Base-by-base conservation (phyloP, 1,140 invertebrate species). In the Ctenoplectra terminalis region DNA sequence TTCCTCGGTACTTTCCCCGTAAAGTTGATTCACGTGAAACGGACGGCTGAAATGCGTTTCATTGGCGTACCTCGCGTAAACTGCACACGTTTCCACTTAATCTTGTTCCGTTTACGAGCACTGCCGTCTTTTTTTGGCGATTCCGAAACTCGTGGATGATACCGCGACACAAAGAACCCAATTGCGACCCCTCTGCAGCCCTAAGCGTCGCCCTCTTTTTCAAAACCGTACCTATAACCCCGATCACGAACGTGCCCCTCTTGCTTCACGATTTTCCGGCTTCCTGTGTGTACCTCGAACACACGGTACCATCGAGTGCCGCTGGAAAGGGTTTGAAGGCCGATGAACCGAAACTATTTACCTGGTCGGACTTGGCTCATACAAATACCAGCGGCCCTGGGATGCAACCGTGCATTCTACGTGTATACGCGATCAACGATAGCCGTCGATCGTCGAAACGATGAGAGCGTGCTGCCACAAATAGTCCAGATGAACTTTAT, bases 291-390 rank as follows among this genome's bases (percentile, higher is more conserved):
- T 37, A 20, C 46, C 67, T 7, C 31, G 37, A 29, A 37, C 17
- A n/a, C n/a, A n/a, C 48, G 23, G 46, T 13, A 4, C 48, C 4
- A 29, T 43, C 8, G 34, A 43, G 48, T 2, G 54, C 17, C 5
- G 64, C 58, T 20, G 46, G 17, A 46, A 80, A 64, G 48, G 58
- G 46, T 80, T 80, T n/a, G 48, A 52, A 75, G 71, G 48, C 23
- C 48, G 29, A 64, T 56, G 78, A 64, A 66, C 46, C 61, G 61
- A 66, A 75, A 48, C 71, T 56, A 56, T 81, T 81, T 70, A 86
- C 71, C 72, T 81, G 74, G 46, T 54, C 26, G 73, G 23, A 77
- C 73, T 79, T 77, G 61, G 56, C 75, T 71, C 56, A 71, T 67
- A 63, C 61, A 79, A 77, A 82, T 67, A 74, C 43, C n/a, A 64